These are phyloP conservation scores for Meriones unguiculatus DNA, from an alignment of 2,113 vertebrate species.

Conservation along the genomic window DNA sequence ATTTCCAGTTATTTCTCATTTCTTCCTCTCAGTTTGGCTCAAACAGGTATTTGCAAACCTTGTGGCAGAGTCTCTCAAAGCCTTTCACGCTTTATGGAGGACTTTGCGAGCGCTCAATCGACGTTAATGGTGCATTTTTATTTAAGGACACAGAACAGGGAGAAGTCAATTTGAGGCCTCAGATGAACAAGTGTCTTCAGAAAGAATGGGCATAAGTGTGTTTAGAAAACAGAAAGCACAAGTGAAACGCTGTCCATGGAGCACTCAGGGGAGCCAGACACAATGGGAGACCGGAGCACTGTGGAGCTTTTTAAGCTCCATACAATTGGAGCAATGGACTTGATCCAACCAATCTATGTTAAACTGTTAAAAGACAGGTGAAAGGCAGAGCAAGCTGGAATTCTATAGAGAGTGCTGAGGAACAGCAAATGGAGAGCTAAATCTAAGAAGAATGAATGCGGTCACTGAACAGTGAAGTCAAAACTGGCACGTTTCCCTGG, in stretches of 20 bases:
- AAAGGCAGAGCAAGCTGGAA: slow-evolving; percentile 88
- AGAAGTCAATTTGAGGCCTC: slow-evolving; percentile 91
- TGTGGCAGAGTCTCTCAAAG: slow-evolving; percentile 87
- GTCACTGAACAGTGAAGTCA: slow-evolving; percentile 84
- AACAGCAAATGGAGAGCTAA: slow-evolving; percentile 85
- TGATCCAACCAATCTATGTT: slow-evolving; percentile 86
- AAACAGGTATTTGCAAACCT: slow-evolving; percentile 90
- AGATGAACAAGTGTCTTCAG: slow-evolving; percentile 86
- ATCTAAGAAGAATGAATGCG: slow-evolving; percentile 84
- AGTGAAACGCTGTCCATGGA: slow-evolving; percentile 85
- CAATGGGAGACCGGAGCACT: slow-evolving; percentile 89
- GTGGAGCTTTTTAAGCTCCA: slow-evolving; percentile 89
- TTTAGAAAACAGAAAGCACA: slow-evolving; percentile 87
- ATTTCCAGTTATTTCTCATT: slow-evolving; percentile 88
- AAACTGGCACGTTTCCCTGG: slow-evolving; percentile 86
- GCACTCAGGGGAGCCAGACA: slow-evolving; percentile 88
- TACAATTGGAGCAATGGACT: slow-evolving; percentile 89
- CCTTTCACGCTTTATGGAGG: slow-evolving; percentile 88
- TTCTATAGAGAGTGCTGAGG: slow-evolving; percentile 81
- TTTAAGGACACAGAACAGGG: slow-evolving; percentile 90
- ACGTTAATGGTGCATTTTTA: slow-evolving; percentile 89
- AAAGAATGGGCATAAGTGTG: slow-evolving; percentile 86
- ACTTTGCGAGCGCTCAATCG: slow-evolving; percentile 91
- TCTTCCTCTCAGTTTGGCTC: slow-evolving; percentile 88
- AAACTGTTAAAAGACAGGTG: slow-evolving; percentile 87